Conservation (phyloP, 2,888 invertebrate genomes). For the Himalopsyche kuldschensis region DNA sequence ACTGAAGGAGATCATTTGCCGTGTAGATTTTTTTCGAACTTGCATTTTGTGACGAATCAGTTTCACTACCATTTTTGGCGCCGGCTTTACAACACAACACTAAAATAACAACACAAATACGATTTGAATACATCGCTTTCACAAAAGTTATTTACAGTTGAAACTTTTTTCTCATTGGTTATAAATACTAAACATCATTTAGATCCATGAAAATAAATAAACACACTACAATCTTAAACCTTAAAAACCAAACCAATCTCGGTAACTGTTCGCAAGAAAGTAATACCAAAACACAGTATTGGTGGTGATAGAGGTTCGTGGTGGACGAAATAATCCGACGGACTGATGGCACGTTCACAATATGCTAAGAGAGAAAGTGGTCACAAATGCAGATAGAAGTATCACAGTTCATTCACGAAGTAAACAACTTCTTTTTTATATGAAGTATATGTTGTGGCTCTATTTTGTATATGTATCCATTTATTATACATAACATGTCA, state of each 20-base stretch:
- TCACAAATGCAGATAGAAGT: background rate
- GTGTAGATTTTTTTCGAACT: slow-evolving; percentile 16
- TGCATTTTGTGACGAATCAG: background rate
- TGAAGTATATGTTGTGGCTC: too few relatives aligned
- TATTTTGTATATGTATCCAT: too few relatives aligned
- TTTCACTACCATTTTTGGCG: background rate
- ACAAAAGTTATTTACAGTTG: background rate
- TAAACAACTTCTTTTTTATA: too few relatives aligned
- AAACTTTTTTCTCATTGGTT: background rate
- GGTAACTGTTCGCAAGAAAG: background rate
- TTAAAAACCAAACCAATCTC: background rate
- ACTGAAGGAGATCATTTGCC: slow-evolving; percentile 30
- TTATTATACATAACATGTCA: too few relatives aligned
- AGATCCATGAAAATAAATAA: background rate
- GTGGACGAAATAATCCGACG: background rate
- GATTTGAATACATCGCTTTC: background rate
- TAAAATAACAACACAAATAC: background rate
- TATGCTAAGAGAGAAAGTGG: background rate
- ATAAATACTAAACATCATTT: background rate
- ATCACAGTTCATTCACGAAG: too few relatives aligned
- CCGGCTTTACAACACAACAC: background rate
- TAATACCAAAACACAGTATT: background rate
- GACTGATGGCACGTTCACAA: background rate
- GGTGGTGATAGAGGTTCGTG: background rate
- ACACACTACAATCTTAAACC: background rate